These are phyloP conservation scores for Schizopygopsis malacanthus DNA, from an alignment of 2,797 vertebrate genomes.

Conservation along the genomic window DNA sequence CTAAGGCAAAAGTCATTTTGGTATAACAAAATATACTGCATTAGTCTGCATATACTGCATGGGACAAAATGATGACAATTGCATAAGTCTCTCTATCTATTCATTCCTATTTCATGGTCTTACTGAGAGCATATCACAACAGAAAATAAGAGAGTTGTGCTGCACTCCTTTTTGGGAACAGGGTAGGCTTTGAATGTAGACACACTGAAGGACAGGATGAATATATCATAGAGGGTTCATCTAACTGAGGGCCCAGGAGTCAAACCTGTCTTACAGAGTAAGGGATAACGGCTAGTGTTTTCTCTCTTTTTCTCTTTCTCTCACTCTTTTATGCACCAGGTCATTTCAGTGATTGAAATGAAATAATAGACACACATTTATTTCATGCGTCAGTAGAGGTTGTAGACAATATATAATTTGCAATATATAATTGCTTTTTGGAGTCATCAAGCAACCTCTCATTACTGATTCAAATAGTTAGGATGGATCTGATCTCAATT, in stretches of 20 bases:
- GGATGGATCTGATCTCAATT: not conserved
- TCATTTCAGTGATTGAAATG: not conserved
- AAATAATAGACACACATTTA: not conserved
- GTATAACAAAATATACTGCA: not conserved
- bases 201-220: not conserved
- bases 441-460: not conserved
- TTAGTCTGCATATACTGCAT: not conserved
- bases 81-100: not conserved
- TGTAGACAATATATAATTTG: not conserved
- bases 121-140: not conserved
- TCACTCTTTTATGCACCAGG: not conserved
- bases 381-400: not conserved
- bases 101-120: not conserved
- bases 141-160: not conserved
- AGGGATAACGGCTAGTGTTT: not conserved
- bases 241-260: slow-evolving; percentile 10
- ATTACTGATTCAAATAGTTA: not conserved
- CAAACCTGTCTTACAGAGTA: not conserved
- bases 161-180: not conserved
- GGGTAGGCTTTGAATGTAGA: not conserved
- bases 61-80: slow-evolving; percentile 5
- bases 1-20: not conserved
- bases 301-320: not conserved
- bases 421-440: not conserved
- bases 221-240: not conserved